These are phyloP conservation scores for Schrankia costaestrigalis DNA, from an alignment of 2,888 invertebrate species.

Conservation along the genomic window DNA sequence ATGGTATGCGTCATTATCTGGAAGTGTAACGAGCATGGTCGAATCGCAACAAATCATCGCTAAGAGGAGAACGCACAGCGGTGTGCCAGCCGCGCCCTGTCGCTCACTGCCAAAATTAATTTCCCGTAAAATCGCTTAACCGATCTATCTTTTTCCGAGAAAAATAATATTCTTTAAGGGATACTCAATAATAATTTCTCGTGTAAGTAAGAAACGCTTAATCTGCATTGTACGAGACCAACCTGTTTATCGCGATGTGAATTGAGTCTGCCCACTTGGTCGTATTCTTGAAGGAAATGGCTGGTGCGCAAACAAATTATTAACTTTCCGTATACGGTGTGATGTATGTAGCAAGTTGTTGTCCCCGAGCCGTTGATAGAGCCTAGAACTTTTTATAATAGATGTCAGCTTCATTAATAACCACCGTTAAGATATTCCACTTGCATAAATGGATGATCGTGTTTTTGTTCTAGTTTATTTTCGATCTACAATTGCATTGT, in stretches of 20 bases:
- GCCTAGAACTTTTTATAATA: conserved; percentile 48
- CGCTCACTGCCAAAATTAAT: conserved; percentile 76
- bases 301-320: conserved; percentile 67
- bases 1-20: conserved; percentile 69
- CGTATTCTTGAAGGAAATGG: conserved; percentile 48
- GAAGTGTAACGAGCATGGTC: conserved; percentile 59
- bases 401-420: conserved; percentile 54
- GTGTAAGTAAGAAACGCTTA: conserved; percentile 54
- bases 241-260: conserved; percentile 59
- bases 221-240: conserved; percentile 53
- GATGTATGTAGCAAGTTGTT: conserved; percentile 50
- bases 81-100: conserved; percentile 52
- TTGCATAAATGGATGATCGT: conserved; percentile 46
- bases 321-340: conserved; percentile 58
- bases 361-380: conserved; percentile 48
- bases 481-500: too few relatives aligned
- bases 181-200: conserved; percentile 60
- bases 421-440: conserved; percentile 45
- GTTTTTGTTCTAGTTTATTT: conserved; percentile 46
- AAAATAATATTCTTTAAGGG: conserved; percentile 63
- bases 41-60: conserved; percentile 69
- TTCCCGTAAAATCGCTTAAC: conserved; percentile 74
- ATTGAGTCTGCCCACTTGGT: conserved; percentile 48
- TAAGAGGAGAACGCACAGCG: conserved; percentile 34
- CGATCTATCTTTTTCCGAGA: conserved; percentile 74